These are phyloP conservation scores for Chlamydotis undulata DNA, from an alignment of 2,113 vertebrate species.

Conservation along the genomic window DNA sequence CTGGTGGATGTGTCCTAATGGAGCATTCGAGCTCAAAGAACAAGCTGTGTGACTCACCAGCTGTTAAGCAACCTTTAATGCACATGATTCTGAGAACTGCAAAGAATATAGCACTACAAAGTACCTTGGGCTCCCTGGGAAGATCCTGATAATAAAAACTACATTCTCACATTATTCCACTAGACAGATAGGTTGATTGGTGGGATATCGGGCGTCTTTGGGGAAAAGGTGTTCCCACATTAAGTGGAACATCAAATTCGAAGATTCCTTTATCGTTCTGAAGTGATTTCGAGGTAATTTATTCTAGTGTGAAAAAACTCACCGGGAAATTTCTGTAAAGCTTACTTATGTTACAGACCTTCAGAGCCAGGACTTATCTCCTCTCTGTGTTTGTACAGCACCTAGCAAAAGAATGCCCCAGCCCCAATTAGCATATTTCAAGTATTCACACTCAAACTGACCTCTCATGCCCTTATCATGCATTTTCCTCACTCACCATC, in stretches of 20 bases:
- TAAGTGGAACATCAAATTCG: neutral
- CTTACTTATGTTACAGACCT: neutral
- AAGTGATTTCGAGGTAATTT: neutral
- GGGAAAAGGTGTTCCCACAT: constrained; percentile 29
- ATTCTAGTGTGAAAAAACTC: neutral
- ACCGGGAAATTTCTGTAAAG: neutral
- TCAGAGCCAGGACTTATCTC: neutral
- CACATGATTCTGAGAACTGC: constrained; percentile 39
- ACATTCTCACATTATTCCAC: constrained; percentile 41
- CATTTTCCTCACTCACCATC: neutral
- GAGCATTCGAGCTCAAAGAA: constrained; percentile 53
- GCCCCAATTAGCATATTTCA: neutral
- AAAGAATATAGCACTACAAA: constrained; percentile 54
- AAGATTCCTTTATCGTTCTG: constrained; percentile 16
- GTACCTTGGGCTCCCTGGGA: constrained; percentile 42
- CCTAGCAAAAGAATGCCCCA: neutral
- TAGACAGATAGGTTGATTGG: neutral
- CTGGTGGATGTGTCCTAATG: constrained; percentile 53
- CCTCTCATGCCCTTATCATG: neutral
- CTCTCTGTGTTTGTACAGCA: neutral
- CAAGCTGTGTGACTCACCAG: constrained; percentile 58
- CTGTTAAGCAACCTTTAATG: constrained; percentile 65
- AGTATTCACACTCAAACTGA: neutral
- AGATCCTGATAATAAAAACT: constrained; percentile 51
- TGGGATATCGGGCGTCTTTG: neutral